Base-by-base conservation (phyloP, 2,797 vertebrate genomes). In the Acrossocheilus fasciatus region DNA sequence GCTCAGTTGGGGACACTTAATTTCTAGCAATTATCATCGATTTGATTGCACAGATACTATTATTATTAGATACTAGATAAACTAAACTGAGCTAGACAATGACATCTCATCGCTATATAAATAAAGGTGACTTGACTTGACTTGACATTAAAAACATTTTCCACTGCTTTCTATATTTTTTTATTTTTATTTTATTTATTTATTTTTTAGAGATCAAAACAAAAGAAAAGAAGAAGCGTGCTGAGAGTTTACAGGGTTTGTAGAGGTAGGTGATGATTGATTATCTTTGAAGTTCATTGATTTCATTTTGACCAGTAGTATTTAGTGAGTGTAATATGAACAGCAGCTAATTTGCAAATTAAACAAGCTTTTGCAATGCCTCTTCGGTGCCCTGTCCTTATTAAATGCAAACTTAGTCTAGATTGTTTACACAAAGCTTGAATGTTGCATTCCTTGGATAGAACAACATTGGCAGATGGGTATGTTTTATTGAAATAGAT, bases 231-330 rank as follows among this genome's bases (percentile, higher is more conserved):
- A 57, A 57, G 18, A 20, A 20, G 47, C 34, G 43, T 50, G 45
- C 73, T 47, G 45, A 50, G n/a, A 18, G 47, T 30, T 76, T 75
- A 30, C 9, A 20, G 47, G 50, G 17, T 34, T 34, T 50, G 43
- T 17, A 50, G n/a, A 30, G 45, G n/a, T 39, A 77, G 50, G 47
- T 18, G 9, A 39, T 54, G 18, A 36, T 39, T 57, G 30, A 77
- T 57, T 36, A 23, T 54, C 43, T 74, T 15, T 47, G 41, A 74
- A 73, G 15, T 18, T 50, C n/a, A 75, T 75, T 75, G 73, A 75
- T 75, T 75, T 75, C 4, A 54, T 52, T 77, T 77, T 54, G 10
- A 77, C 74, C 30, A 15, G 70, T 73, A 45, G 3, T 73, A 1
- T 52, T 30, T 20, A 39, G 45, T 54, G 50, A 30, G 26, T 11